phyloP scores from a whole-genome alignment of 92 coral and sea anemone genomes.

The Meandrina meandrites region DNA sequence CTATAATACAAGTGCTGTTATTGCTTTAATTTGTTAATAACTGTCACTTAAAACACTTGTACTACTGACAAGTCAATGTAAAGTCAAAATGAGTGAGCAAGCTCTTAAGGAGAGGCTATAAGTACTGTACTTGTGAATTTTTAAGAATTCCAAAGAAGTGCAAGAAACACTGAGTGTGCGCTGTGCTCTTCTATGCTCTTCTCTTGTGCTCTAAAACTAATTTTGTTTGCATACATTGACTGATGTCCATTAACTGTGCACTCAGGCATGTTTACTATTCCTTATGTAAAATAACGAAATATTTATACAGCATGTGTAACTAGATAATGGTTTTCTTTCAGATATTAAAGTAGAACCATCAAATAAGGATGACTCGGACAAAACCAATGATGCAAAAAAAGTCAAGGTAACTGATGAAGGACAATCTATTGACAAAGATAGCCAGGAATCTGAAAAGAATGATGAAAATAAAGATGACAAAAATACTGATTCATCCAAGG shows the following conservation, averaged over 20 bases:
- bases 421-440: not conserved
- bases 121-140: not conserved
- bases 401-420: not conserved
- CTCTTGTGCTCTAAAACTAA: not conserved
- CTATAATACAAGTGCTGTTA: too few species aligned
- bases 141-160: too few species aligned
- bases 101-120: not conserved
- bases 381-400: not conserved
- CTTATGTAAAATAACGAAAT: too few species aligned
- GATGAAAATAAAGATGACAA: not conserved
- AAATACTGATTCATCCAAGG: not conserved
- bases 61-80: too few species aligned
- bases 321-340: not conserved
- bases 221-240: not conserved
- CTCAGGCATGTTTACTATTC: too few species aligned
- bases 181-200: not conserved
- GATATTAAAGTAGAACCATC: not conserved
- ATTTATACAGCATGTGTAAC: too few species aligned
- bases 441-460: not conserved
- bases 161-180: not conserved
- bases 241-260: too few species aligned
- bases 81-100: too few species aligned
- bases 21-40: too few species aligned
- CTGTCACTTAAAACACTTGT: too few species aligned
- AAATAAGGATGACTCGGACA: not conserved